phyloP scores from a whole-genome alignment of 2,888 invertebrate genomes.

The Aleiodes alternator region DNA sequence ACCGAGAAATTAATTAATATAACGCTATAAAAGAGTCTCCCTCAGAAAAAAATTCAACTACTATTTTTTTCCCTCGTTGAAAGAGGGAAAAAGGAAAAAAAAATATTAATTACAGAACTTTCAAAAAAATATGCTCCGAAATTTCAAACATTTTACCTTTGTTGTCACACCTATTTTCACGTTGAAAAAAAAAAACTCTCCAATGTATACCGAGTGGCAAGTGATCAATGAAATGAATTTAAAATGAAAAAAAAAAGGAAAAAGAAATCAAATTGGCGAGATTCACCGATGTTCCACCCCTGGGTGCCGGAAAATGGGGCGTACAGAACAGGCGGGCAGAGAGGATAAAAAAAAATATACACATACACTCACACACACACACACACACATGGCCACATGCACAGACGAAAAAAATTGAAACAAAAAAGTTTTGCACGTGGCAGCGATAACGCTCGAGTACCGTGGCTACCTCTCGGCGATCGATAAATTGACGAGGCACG shows the following conservation, averaged over 20 bases:
- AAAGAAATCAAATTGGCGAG: conserved; percentile 31
- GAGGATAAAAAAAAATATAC: conserved; percentile 21
- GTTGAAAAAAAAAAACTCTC: not conserved
- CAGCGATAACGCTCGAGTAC: conserved; percentile 46
- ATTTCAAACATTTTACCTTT: too few relatives aligned
- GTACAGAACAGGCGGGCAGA: conserved; percentile 6
- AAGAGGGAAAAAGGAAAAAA: too few relatives aligned
- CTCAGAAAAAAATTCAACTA: too few relatives aligned
- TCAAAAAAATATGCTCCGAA: too few relatives aligned
- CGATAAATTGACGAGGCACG: conserved; percentile 60
- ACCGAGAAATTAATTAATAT: not conserved
- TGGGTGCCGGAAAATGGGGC: conserved; percentile 29
- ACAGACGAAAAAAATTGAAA: conserved; percentile 7
- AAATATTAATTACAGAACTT: too few relatives aligned
- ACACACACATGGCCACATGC: not conserved
- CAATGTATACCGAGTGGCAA: conserved; percentile 10
- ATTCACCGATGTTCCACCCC: conserved; percentile 20
- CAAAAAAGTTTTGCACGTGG: conserved; percentile 41
- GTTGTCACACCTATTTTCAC: not conserved
- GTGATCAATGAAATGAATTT: conserved; percentile 27
- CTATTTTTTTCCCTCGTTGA: too few relatives aligned
- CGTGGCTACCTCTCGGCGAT: conserved; percentile 49
- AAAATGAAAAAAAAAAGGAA: not conserved
- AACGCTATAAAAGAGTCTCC: too few relatives aligned
- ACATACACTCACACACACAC: not conserved